Conservation (phyloP, 1,140 invertebrate genomes). For the Drosophila ananassae region DNA sequence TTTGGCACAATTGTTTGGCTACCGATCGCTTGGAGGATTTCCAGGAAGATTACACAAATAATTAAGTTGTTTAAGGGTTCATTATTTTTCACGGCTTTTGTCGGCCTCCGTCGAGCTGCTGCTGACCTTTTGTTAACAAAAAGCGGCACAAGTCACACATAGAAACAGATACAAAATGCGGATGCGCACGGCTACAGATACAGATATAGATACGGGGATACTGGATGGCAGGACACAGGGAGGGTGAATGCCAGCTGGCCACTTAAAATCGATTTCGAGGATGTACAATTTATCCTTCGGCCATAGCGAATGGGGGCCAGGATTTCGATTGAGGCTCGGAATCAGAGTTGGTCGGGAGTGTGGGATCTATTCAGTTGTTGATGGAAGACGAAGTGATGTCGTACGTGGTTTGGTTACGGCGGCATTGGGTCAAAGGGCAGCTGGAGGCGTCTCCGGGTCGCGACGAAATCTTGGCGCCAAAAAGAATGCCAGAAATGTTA, state of each 20-base stretch:
- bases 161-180: conserved; percentile 6
- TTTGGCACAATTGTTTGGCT: conserved; percentile 77
- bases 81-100: conserved; percentile 81
- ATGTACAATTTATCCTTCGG: conserved; percentile 45
- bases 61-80: conserved; percentile 77
- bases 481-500: conserved; percentile 27
- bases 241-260: conserved; percentile 58
- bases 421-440: conserved; percentile 72
- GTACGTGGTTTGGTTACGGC: conserved; percentile 57
- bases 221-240: neutral
- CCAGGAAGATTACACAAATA: conserved; percentile 73
- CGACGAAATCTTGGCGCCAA: conserved; percentile 68
- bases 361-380: conserved; percentile 3
- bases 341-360: neutral
- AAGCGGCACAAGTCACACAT: conserved; percentile 73
- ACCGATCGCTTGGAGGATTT: conserved; percentile 60
- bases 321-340: conserved; percentile 28
- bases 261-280: conserved; percentile 69
- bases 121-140: conserved; percentile 42
- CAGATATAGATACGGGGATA: neutral
- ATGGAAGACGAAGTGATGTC: conserved; percentile 56
- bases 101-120: conserved; percentile 30
- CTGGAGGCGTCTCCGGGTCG: conserved; percentile 65
- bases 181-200: conserved; percentile 25
- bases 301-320: conserved; percentile 67